Evolutionary conservation across 64 coral and sea anemone species (phyloP).

Genomic region (Trachythela sp.): DNA sequence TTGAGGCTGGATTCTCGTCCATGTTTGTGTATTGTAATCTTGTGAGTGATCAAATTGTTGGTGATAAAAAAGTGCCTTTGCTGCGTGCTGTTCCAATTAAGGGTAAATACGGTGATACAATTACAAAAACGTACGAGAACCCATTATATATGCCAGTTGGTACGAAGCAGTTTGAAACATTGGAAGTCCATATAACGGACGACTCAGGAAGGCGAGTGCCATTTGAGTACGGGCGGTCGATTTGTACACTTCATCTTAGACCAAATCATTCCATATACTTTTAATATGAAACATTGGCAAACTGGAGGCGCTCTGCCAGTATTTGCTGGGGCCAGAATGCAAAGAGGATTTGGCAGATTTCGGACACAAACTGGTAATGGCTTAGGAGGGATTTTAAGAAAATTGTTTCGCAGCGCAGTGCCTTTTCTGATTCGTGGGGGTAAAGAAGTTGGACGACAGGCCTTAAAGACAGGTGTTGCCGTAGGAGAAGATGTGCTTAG

Average conservation of each 20-base stretch:
- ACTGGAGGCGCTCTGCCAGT: background rate
- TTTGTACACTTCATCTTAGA: constrained; percentile 5
- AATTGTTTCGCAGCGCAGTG: background rate
- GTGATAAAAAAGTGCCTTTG: constrained; percentile 12
- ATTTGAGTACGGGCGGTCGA: background rate
- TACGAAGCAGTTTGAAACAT: background rate
- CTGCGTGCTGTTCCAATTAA: background rate
- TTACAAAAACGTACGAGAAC: background rate
- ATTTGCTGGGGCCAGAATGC: background rate
- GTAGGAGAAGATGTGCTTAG: background rate
- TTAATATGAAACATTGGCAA: constrained; percentile 5
- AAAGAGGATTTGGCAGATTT: background rate
- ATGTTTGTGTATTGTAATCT: constrained; percentile 1
- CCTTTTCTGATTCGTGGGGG: background rate
- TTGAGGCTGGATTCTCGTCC: background rate
- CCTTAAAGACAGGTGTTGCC: background rate
- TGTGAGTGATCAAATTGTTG: constrained; percentile 10
- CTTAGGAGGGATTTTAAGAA: background rate
- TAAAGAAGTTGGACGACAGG: background rate
- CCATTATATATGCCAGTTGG: background rate
- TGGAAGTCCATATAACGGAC: background rate
- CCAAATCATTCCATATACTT: background rate
- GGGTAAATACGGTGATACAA: background rate
- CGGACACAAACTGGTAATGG: background rate
- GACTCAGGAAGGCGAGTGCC: background rate